Percentiles rank a stretch among this genome's conserved stretches.
Conservation (phyloP, 2,113 vertebrate species). For the Eonycteris spelaea region DNA sequence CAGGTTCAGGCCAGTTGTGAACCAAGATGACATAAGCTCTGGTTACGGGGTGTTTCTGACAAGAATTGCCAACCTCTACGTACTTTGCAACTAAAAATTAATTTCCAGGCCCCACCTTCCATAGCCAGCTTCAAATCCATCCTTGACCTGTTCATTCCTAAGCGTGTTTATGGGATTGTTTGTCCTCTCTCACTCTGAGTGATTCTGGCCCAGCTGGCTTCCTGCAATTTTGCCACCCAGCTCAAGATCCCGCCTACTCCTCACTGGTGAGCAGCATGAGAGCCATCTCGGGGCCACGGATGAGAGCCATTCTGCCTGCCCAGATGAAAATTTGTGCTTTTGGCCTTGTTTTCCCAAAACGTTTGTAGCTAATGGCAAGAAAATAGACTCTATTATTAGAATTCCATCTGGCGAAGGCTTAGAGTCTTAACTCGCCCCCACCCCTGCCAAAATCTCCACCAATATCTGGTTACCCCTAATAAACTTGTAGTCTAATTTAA, state of each 20-base stretch:
- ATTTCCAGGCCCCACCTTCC: background rate
- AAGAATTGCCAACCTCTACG: background rate
- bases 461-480: background rate
- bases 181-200: background rate
- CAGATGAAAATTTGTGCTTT: background rate
- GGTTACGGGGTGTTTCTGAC: background rate
- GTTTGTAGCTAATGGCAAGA: background rate
- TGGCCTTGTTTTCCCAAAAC: background rate
- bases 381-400: background rate
- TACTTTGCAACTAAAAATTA: background rate
- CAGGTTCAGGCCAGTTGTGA: background rate
- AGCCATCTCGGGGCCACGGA: background rate
- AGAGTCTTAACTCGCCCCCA: background rate
- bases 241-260: background rate
- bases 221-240: background rate
- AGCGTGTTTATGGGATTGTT: background rate
- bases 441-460: background rate
- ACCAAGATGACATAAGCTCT: background rate
- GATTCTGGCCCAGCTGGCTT: background rate
- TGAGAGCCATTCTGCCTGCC: background rate
- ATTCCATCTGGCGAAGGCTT: background rate
- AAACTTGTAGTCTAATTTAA: background rate
- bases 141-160: background rate
- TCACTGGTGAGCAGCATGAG: background rate
- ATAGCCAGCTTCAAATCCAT: background rate